phyloP scores from a whole-genome alignment of 2,888 invertebrate genomes.

The Homarus gammarus region DNA sequence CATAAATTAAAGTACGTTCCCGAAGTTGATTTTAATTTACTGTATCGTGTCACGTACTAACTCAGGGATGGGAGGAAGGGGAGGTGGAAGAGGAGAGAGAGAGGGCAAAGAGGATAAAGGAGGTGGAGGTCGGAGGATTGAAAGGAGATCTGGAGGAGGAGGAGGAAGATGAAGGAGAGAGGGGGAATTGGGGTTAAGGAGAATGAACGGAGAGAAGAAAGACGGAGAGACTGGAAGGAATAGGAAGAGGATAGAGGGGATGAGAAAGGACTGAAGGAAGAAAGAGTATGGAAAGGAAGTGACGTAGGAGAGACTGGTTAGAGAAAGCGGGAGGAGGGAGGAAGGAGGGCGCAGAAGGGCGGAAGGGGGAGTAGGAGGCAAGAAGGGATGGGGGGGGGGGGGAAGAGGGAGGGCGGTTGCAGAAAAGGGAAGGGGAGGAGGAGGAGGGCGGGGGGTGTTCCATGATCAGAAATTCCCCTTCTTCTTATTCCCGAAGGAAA shows the following conservation, averaged over 20 bases:
- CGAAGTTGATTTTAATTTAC: too few relatives aligned
- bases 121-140: too few relatives aligned
- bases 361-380: background rate
- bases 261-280: background rate
- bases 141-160: background rate
- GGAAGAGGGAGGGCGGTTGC: background rate
- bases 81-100: background rate
- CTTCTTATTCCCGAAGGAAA: conserved; percentile 24
- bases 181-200: too few relatives aligned
- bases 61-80: background rate
- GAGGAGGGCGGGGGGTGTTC: background rate
- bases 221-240: too few relatives aligned
- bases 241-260: background rate
- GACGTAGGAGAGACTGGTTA: background rate
- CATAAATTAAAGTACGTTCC: too few relatives aligned
- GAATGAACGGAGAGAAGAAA: background rate
- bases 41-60: too few relatives aligned
- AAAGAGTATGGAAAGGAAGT: background rate
- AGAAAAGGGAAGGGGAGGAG: background rate
- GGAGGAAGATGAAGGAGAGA: too few relatives aligned
- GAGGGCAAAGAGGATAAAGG: background rate
- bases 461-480: conserved; percentile 21
- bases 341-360: background rate
- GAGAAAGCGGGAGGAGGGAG: background rate
- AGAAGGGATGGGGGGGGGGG: background rate